Base-by-base conservation (phyloP, 2,888 invertebrate genomes). In the Ectobius pallidus region DNA sequence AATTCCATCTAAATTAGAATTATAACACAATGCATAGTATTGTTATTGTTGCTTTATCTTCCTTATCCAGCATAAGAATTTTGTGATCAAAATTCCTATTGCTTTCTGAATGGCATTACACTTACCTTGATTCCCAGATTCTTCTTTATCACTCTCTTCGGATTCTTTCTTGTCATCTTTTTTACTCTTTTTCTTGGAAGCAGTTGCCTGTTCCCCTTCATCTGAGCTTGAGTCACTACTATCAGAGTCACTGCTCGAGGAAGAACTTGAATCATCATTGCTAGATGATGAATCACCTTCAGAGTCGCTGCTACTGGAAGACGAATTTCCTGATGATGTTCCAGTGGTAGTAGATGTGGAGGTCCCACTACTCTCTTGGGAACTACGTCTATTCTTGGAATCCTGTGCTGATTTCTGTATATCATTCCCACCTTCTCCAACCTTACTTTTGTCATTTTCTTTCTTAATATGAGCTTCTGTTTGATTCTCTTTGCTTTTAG, bases 311-410 rank as follows among this genome's bases (percentile, higher is more conserved):
- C 73, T 74, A 42, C 70, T 74, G 20, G 72, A 72, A 9, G 73
- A 68, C 7, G 70, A 65, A n/a, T 63, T 52, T n/a, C 55, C 55
- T 52, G 65, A 65, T 1, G 65, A 52, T 16, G 72, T 69, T 16
- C 69, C 72, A 25, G 72, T 72, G 7, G 71, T 70, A 20, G 69
- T 73, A 1, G 75, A 71, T 16, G 74, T 75, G 22, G 52, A 44
- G 16, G 71, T 73, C n/a, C 68, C 69, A 3, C 71, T 63, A 32
- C 74, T 74, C 42, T 76, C 76, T 52, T 74, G 76, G 6, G 76
- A 76, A 42, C 70, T 70, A 14, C 74, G 68, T 49, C 74, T 39
- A 32, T 46, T 46, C 18, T 20, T 7, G 11, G 42, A 9, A 16
- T n/a, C 58, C 14, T 70, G 44, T 44, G 63, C 34, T 34, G 34